phyloP scores from a whole-genome alignment of 1,140 invertebrate genomes.

The Zophobas morio region DNA sequence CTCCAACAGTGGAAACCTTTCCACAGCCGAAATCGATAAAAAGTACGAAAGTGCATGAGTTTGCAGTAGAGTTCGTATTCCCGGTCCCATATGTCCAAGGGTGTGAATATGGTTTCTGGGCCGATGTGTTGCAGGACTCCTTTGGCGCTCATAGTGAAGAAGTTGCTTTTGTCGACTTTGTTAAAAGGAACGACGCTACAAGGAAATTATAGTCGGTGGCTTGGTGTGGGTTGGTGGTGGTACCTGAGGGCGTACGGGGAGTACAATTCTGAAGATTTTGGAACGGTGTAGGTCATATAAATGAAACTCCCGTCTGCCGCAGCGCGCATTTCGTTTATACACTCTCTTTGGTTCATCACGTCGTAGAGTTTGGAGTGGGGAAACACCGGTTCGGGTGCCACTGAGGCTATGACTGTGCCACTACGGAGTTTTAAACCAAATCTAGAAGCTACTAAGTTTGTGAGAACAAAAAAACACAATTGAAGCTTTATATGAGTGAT shows the following conservation, averaged over 20 bases:
- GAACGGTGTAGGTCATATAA: constrained; percentile 79
- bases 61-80: constrained; percentile 80
- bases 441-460: constrained; percentile 21
- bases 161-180: constrained; percentile 74
- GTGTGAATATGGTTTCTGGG: constrained; percentile 78
- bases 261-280: constrained; percentile 77
- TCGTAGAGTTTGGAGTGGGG: constrained; percentile 58
- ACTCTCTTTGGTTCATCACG: constrained; percentile 70
- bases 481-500: too few species aligned
- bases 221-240: too few species aligned
- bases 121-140: constrained; percentile 79
- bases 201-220: not conserved
- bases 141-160: constrained; percentile 78
- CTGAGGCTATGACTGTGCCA: constrained; percentile 22
- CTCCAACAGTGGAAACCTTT: constrained; percentile 85
- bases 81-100: constrained; percentile 78
- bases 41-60: constrained; percentile 81
- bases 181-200: constrained; percentile 75
- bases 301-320: constrained; percentile 73
- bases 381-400: constrained; percentile 47
- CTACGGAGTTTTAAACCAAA: constrained; percentile 47
- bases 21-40: constrained; percentile 82
- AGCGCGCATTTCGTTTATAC: constrained; percentile 70
- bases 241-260: constrained; percentile 78
- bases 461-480: too few species aligned